Evolutionary conservation across 2,797 vertebrate species (phyloP).

Genomic region (Rallus crepitans): DNA sequence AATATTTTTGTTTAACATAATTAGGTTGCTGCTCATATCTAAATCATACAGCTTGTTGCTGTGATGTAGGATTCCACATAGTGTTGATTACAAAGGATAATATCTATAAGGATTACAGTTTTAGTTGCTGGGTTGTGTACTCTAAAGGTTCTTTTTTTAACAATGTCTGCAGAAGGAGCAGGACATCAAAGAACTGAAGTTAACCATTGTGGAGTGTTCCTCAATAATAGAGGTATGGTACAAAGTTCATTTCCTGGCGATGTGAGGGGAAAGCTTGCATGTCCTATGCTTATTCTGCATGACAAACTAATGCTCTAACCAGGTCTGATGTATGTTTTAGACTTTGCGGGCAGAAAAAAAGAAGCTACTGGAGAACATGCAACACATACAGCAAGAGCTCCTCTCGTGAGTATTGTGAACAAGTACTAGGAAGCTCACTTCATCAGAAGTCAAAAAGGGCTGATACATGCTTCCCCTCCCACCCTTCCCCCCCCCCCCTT

Average conservation of each 20-base stretch:
- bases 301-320: neutral
- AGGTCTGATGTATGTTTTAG: conserved; percentile 70
- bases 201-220: conserved; percentile 84
- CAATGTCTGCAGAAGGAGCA: conserved; percentile 82
- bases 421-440: neutral
- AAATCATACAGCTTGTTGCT: neutral
- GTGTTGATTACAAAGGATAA: neutral
- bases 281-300: neutral
- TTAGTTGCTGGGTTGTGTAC: neutral
- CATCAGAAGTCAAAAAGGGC: neutral
- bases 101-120: neutral
- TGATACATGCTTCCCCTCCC: neutral
- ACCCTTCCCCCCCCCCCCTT: neutral
- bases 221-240: conserved; percentile 86
- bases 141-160: neutral
- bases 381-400: conserved; percentile 87
- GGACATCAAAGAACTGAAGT: conserved; percentile 85
- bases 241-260: neutral
- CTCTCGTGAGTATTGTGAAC: conserved; percentile 79
- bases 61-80: neutral
- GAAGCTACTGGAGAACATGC: conserved; percentile 85
- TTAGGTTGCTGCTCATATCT: neutral
- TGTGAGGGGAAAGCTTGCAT: neutral
- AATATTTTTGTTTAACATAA: rapidly evolving
- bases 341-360: conserved; percentile 86